Conservation (phyloP, 2,797 vertebrate genomes). For the Phalanger gymnotis region DNA sequence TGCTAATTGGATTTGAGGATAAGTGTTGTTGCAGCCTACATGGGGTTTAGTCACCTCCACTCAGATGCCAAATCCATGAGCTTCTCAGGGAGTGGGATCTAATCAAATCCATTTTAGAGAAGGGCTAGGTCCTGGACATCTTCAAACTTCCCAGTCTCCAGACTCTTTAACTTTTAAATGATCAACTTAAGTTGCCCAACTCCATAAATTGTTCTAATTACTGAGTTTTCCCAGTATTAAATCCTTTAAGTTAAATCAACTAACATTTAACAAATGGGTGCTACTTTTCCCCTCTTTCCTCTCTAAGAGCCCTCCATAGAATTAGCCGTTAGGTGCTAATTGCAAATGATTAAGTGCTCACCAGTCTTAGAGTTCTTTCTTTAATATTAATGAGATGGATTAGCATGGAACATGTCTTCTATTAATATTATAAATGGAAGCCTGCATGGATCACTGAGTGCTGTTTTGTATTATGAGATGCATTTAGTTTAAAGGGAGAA, state of each 20-base stretch:
- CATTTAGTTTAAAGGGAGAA: conserved; percentile 79
- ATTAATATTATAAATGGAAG: conserved; percentile 88
- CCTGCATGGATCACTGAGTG: conserved; percentile 85
- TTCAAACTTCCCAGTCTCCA: conserved; percentile 62
- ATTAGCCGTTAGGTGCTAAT: conserved; percentile 87
- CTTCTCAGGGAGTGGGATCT: conserved; percentile 54
- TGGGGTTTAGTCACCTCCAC: conserved; percentile 52
- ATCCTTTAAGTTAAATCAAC: conserved; percentile 84
- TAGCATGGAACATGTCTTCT: conserved; percentile 85
- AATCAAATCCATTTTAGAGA: conserved; percentile 71
- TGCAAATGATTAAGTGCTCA: conserved; percentile 88
- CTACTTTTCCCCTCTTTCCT: conserved; percentile 67
- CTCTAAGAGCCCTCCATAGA: conserved; percentile 84
- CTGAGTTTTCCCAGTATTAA: conserved; percentile 82
- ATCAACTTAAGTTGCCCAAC: conserved; percentile 81
- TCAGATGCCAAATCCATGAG: conserved; percentile 65
- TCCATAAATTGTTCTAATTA: conserved; percentile 83
- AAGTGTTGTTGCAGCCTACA: conserved; percentile 34
- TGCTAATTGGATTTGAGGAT: conserved; percentile 65
- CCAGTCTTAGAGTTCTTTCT: conserved; percentile 84
- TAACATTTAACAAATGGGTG: conserved; percentile 80
- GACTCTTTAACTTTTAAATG: conserved; percentile 79
- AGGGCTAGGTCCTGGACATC: conserved; percentile 56
- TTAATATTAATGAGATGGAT: conserved; percentile 88
- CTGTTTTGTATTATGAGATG: conserved; percentile 82